phyloP scores from a whole-genome alignment of 2,888 invertebrate genomes.

The Acleris cristana region DNA sequence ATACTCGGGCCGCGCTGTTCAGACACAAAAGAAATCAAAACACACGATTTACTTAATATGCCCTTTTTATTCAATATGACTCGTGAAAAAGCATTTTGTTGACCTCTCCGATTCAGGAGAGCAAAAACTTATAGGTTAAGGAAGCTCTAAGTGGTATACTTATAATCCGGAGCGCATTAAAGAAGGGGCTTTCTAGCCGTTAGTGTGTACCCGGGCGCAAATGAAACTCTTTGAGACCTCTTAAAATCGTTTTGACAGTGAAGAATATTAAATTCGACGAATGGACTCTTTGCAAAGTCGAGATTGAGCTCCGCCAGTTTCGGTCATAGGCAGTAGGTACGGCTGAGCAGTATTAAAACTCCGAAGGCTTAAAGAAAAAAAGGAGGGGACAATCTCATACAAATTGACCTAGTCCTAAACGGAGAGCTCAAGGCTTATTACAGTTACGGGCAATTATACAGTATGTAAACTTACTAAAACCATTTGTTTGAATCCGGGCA shows the following conservation, averaged over 20 bases:
- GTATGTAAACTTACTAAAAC: no score
- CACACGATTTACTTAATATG: conserved; percentile 11
- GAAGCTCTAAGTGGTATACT: conserved; percentile 39
- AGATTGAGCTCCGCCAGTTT: no score
- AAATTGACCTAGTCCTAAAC: no score
- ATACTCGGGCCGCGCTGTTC: neutral
- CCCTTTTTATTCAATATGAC: conserved; percentile 6
- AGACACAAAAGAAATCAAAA: conserved; percentile 7
- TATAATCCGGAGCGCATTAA: conserved; percentile 53
- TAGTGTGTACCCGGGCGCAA: conserved; percentile 47
- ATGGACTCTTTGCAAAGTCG: neutral
- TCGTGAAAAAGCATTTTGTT: conserved; percentile 3
- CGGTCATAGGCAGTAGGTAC: no score
- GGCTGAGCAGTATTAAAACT: no score
- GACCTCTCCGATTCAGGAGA: conserved; percentile 8
- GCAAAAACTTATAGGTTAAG: conserved; percentile 21
- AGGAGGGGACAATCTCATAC: no score
- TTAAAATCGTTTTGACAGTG: conserved; percentile 5
- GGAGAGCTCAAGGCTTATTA: no score
- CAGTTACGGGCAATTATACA: no score
- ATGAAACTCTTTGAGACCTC: conserved; percentile 40
- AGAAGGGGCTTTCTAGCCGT: conserved; percentile 42
- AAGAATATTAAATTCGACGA: conserved; percentile 5
- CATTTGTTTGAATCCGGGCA: no score
- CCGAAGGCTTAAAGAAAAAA: no score